Conservation (phyloP, 2,113 vertebrate genomes). For the Laticauda colubrina region DNA sequence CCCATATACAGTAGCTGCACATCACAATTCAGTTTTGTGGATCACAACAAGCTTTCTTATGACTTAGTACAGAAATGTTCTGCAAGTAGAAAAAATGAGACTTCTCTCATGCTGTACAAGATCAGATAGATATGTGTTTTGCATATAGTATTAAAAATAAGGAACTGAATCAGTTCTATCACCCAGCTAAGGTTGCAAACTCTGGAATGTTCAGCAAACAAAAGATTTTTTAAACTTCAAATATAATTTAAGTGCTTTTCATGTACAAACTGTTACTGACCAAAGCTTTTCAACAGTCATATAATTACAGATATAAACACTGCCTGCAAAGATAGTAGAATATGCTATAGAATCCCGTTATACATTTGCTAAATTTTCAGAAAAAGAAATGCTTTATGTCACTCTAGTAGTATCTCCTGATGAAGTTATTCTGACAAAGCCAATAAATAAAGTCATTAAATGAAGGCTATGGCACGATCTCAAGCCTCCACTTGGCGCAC, state of each 20-base stretch:
- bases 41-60: constrained; percentile 64
- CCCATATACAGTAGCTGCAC: constrained; percentile 73
- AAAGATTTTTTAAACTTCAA: constrained; percentile 71
- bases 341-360: constrained; percentile 61
- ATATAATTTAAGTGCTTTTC: constrained; percentile 76
- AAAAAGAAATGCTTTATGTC: constrained; percentile 66
- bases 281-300: constrained; percentile 80
- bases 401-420: constrained; percentile 84
- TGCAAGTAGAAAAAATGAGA: constrained; percentile 67
- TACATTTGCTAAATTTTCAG: constrained; percentile 60
- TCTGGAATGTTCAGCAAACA: constrained; percentile 88
- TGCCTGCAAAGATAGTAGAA: constrained; percentile 68
- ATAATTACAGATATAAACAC: constrained; percentile 70
- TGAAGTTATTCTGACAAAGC: constrained; percentile 60
- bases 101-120: constrained; percentile 71
- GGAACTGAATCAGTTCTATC: constrained; percentile 54
- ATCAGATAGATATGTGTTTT: constrained; percentile 41
- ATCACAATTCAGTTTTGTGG: constrained; percentile 63
- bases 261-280: constrained; percentile 79
- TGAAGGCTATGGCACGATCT: too few relatives aligned
- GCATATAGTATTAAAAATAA: constrained; percentile 51
- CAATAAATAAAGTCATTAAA: too few relatives aligned
- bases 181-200: constrained; percentile 67
- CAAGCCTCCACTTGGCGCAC: too few relatives aligned
- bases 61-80: constrained; percentile 71